Evolutionary conservation across 2,888 invertebrate genomes (phyloP).

Genomic region (Apotomis turbidana): DNA sequence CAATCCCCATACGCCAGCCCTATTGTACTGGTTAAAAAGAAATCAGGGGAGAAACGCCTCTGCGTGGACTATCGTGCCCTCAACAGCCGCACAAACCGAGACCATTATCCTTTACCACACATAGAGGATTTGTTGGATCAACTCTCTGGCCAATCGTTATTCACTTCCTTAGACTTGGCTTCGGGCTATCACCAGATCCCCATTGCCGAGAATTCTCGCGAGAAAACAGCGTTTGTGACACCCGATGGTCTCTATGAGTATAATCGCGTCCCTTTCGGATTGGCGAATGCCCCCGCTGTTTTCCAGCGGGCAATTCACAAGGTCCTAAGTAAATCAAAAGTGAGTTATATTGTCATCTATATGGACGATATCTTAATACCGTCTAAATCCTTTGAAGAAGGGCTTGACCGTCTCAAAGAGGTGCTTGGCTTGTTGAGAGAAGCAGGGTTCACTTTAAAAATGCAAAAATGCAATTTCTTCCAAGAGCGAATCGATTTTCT

Average conservation of each 20-base stretch:
- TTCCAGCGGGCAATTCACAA: too few species aligned
- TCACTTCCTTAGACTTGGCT: slow-evolving; percentile 41
- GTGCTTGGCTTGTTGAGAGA: too few species aligned
- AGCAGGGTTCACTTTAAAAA: too few species aligned
- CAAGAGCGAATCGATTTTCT: too few species aligned
- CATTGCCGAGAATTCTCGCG: neutral
- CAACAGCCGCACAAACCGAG: slow-evolving; percentile 41
- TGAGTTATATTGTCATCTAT: too few species aligned
- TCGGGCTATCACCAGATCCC: neutral
- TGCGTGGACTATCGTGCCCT: slow-evolving; percentile 45
- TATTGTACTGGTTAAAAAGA: slow-evolving; percentile 13
- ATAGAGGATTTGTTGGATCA: slow-evolving; percentile 55
- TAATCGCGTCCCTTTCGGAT: neutral
- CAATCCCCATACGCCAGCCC: slow-evolving; percentile 42
- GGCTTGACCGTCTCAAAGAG: too few species aligned
- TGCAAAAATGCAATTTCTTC: too few species aligned
- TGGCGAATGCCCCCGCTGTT: too few species aligned
- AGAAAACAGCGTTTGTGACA: slow-evolving; percentile 3
- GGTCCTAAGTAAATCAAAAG: too few species aligned
- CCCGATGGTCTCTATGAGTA: neutral
- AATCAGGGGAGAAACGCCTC: slow-evolving; percentile 40
- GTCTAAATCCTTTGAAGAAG: too few species aligned
- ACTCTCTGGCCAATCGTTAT: slow-evolving; percentile 47
- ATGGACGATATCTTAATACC: too few species aligned
- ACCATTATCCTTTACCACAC: slow-evolving; percentile 48